Evolutionary conservation across 2,797 vertebrate species (phyloP).

Genomic region (Sarcophilus harrisii): DNA sequence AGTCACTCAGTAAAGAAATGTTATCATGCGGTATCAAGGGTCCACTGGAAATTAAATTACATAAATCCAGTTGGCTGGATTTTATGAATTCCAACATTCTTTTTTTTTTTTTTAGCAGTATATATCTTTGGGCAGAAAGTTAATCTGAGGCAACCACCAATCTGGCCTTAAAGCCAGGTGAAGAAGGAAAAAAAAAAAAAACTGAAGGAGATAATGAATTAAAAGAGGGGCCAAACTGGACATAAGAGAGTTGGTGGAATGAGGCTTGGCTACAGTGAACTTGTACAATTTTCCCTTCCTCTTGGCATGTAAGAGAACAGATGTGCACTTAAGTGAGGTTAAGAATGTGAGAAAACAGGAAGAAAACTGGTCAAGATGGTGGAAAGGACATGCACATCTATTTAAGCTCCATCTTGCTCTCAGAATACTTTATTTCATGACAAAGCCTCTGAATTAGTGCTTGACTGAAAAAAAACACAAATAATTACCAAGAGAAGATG

Average conservation of each 20-base stretch:
- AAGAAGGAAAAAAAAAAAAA: not conserved
- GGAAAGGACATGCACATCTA: too few species aligned
- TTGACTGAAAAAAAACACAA: too few species aligned
- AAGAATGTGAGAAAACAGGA: not conserved
- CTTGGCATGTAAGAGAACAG: not conserved
- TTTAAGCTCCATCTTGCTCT: too few species aligned
- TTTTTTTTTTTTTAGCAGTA: not conserved
- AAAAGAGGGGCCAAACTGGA: not conserved
- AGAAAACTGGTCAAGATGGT: too few species aligned
- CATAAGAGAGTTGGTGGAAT: not conserved
- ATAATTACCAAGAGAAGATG: too few species aligned
- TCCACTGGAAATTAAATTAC: not conserved
- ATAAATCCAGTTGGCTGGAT: not conserved
- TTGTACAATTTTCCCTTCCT: not conserved
- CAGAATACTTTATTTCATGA: too few species aligned
- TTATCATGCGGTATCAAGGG: not conserved
- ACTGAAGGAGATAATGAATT: not conserved
- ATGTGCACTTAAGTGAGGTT: not conserved
- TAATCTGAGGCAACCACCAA: not conserved
- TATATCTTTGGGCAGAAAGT: not conserved
- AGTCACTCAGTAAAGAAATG: not conserved
- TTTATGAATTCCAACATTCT: not conserved
- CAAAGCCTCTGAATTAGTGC: too few species aligned
- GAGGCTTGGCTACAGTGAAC: not conserved
- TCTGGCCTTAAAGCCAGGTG: not conserved